phyloP scores from a whole-genome alignment of 2,113 vertebrate genomes.

The Sisor rabdophorus region DNA sequence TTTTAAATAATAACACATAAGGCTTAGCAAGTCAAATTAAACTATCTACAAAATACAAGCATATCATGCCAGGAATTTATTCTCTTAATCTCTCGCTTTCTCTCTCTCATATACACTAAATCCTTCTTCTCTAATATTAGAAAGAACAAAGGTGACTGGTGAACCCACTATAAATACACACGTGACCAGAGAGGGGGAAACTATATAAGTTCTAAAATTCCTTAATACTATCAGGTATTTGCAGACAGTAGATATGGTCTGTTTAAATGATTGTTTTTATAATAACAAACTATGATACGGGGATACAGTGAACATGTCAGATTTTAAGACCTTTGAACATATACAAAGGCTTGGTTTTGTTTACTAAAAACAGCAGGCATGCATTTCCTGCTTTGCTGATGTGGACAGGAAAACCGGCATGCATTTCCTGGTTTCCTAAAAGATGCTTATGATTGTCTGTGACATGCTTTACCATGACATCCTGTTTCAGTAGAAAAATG shows the following conservation, averaged over 20 bases:
- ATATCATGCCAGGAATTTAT: too few relatives aligned
- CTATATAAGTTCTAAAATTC: background rate
- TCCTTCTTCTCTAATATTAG: conserved; percentile 16
- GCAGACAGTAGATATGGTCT: background rate
- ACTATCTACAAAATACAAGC: too few relatives aligned
- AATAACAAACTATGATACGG: background rate
- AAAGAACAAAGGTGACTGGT: conserved; percentile 12
- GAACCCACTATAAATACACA: conserved; percentile 10
- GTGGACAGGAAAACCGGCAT: conserved; percentile 23
- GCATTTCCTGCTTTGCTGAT: conserved; percentile 47
- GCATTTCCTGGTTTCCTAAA: conserved; percentile 40
- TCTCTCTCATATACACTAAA: background rate
- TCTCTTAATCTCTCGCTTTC: too few relatives aligned
- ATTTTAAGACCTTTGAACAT: background rate
- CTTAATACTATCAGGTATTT: background rate
- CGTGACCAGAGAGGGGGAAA: conserved; percentile 13
- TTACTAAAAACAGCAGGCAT: conserved; percentile 36
- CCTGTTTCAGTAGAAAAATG: background rate
- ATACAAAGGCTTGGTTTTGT: background rate
- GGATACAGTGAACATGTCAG: background rate
- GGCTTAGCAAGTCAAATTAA: too few relatives aligned
- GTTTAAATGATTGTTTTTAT: background rate
- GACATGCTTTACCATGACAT: conserved; percentile 43
- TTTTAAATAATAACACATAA: background rate
- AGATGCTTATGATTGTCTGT: conserved; percentile 47